Evolutionary conservation across 2,113 vertebrate genomes (phyloP), one percentile per base, ranked within the genome.

Genomic region (Lampris incognitus): DNA sequence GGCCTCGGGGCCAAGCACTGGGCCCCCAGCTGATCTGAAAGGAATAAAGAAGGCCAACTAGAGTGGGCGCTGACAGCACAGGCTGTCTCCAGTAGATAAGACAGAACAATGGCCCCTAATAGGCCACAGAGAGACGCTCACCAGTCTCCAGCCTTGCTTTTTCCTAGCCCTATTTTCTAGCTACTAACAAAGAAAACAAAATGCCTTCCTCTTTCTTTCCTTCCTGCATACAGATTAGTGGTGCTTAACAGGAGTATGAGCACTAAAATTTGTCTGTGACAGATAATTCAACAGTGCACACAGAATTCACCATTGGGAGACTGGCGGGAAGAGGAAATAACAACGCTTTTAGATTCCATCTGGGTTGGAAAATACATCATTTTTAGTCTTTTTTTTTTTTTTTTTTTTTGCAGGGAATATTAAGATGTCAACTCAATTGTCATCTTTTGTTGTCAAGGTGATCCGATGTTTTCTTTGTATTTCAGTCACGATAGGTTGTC

Each of bases 71-170:
- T 71, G 89, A 90, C 90, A 50, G 85, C 85, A 55, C 90, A 88
- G 79, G 77, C 94, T 95, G 89, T 87, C 90, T 88, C 91, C 87
- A 90, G 88, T 83, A 95, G 94, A 96, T 96, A 96, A 94, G 92
- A 78, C 80, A 71, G 87, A 95, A 96, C 93, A 96, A 96, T 95
- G 72, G 75, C 36, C 92, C 91, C 94, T 95, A 95, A 94, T 94
- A 95, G 93, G 76, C 93, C 84, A 79, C 82, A 91, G 87, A 90
- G 90, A 94, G 90, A 69, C 72, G 77, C 83, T 78, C 82, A 94
- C 80, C 86, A 91, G 92, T 89, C 85, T 94, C 85, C 77, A 87
- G 80, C 73, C 69, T 63, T 88, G 82, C 73, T 71, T 83, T 87
- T 84, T 78, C 52, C 69, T 54, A 81, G 88, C 81, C 87, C 85